Percentiles rank a stretch among this genome's conserved stretches.
phyloP scores from a whole-genome alignment of 2,113 vertebrate genomes.

The Urocolius indicus region DNA sequence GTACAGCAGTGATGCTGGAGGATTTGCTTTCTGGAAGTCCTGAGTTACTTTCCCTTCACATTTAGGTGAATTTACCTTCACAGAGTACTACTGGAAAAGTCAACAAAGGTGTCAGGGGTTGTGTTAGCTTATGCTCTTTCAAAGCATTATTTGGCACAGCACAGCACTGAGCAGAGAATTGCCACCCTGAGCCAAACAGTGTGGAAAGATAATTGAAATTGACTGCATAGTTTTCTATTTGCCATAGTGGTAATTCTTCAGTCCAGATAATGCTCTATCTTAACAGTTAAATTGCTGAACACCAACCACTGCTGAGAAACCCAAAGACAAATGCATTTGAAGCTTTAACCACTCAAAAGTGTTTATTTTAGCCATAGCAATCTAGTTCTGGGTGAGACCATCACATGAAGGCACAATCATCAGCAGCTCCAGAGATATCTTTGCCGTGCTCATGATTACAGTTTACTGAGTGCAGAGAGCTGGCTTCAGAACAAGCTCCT shows the following conservation, averaged over 20 bases:
- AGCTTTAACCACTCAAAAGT: background rate
- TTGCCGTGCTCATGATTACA: fast-evolving
- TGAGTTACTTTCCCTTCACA: background rate
- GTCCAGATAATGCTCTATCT: background rate
- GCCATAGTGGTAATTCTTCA: background rate
- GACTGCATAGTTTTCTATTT: background rate
- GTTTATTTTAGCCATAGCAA: background rate
- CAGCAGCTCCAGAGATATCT: background rate
- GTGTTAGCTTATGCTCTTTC: background rate
- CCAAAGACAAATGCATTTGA: background rate
- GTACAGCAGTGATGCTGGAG: background rate
- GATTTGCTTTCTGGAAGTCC: background rate
- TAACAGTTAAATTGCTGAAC: background rate
- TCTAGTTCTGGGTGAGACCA: background rate
- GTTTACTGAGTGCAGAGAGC: background rate
- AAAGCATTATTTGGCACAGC: background rate
- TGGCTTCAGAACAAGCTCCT: background rate
- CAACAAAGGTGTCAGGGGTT: background rate
- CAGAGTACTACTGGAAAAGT: slow-evolving; percentile 18
- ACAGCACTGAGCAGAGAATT: background rate
- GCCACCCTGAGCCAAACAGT: background rate
- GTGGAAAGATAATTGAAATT: background rate
- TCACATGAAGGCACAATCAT: background rate
- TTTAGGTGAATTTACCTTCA: slow-evolving; percentile 2
- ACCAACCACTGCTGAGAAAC: background rate